These are phyloP conservation scores for Hapalemur alaotrensis DNA, from an alignment of 2,797 vertebrate genomes.

Conservation along the genomic window DNA sequence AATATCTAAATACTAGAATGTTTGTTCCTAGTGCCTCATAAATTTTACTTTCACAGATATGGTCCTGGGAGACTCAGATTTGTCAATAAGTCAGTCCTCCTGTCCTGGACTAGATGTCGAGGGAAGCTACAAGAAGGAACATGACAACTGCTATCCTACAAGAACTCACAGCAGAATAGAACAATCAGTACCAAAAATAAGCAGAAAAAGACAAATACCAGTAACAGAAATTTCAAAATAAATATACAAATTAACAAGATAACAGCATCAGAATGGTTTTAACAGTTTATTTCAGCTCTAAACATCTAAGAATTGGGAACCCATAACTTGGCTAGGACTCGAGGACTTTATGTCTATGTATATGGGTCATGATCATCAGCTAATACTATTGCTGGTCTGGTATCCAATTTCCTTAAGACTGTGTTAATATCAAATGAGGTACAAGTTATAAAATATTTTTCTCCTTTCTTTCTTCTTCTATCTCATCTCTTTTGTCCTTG, in stretches of 20 bases:
- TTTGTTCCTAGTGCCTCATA: not conserved
- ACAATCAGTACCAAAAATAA: not conserved
- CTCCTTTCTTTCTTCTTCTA: not conserved
- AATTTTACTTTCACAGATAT: not conserved
- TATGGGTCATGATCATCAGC: not conserved
- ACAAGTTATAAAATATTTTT: not conserved
- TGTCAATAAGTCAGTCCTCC: not conserved
- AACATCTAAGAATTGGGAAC: not conserved
- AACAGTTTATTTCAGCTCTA: not conserved
- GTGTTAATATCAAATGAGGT: not conserved
- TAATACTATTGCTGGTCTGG: not conserved
- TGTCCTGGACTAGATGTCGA: not conserved
- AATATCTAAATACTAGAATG: not conserved
- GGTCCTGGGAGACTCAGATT: not conserved
- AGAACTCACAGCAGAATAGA: not conserved
- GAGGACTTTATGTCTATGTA: not conserved
- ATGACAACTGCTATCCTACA: too few species aligned
- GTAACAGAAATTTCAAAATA: not conserved
- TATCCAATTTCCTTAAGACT: not conserved
- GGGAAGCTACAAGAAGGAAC: not conserved
- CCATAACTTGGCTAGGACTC: not conserved
- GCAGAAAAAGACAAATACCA: not conserved
- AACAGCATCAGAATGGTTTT: not conserved
- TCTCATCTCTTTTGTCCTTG: not conserved
- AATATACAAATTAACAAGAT: not conserved